These are phyloP conservation scores for Piprites chloris DNA, from an alignment of 2,113 vertebrate genomes.

Conservation along the genomic window DNA sequence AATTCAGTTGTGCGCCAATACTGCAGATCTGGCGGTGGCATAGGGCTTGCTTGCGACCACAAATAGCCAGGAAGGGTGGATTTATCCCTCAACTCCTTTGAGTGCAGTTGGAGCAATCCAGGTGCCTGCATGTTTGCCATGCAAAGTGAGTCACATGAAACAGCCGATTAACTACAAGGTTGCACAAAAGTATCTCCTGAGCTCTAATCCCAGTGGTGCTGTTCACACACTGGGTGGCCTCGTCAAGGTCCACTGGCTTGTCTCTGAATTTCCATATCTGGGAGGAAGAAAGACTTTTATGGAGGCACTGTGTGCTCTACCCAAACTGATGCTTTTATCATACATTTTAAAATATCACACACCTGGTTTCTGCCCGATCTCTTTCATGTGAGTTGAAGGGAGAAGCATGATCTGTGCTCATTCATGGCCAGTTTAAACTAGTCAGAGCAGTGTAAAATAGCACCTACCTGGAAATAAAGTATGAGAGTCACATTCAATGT, in stretches of 20 bases:
- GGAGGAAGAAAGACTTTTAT: not conserved
- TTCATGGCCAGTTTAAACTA: not conserved
- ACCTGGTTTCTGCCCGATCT: not conserved
- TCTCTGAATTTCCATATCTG: not conserved
- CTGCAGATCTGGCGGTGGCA: not conserved
- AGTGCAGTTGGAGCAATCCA: not conserved
- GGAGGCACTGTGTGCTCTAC: not conserved
- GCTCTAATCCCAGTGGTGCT: not conserved
- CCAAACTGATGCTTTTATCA: not conserved
- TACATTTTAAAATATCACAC: not conserved
- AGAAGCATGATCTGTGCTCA: not conserved
- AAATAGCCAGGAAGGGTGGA: not conserved
- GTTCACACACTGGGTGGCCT: not conserved
- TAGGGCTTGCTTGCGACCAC: not conserved
- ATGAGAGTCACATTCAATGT: not conserved
- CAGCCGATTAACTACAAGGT: not conserved
- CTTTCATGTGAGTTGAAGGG: not conserved
- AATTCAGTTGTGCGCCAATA: not conserved
- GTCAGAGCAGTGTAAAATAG: not conserved
- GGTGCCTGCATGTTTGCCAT: not conserved
- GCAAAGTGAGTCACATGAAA: not conserved
- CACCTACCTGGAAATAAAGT: not conserved
- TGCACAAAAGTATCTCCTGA: not conserved
- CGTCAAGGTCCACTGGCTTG: accelerated
- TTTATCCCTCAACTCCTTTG: not conserved